Percentiles rank a stretch among this genome's conserved stretches.
Conservation (phyloP, 2,797 vertebrate species). For the Diplodus sargus region DNA sequence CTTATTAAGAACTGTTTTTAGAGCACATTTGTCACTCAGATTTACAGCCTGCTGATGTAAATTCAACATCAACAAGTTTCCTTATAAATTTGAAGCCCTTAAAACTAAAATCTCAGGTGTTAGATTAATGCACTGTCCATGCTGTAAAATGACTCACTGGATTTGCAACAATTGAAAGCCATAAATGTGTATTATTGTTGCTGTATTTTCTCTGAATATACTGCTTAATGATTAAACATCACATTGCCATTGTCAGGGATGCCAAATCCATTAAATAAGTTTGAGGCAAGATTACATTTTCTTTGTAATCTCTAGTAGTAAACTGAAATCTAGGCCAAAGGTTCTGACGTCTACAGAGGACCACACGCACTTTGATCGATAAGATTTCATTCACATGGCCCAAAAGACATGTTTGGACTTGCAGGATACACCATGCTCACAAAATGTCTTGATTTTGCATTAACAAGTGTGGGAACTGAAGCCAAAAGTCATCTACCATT, state of each 20-base stretch:
- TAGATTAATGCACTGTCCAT: background rate
- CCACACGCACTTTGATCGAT: background rate
- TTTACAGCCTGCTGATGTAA: constrained; percentile 8
- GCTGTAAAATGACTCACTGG: background rate
- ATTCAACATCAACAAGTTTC: constrained; percentile 18
- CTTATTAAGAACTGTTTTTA: constrained; percentile 19
- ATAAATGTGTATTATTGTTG: background rate
- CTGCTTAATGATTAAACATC: background rate
- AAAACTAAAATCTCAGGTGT: constrained; percentile 3
- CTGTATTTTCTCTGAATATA: background rate
- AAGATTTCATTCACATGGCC: background rate
- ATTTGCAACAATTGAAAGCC: background rate
- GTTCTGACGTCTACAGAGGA: background rate
- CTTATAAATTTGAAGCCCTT: background rate
- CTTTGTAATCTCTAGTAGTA: background rate
- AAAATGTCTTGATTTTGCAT: constrained; percentile 28
- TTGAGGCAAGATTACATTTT: background rate
- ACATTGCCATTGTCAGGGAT: background rate
- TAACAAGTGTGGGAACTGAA: constrained; percentile 34
- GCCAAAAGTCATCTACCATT: constrained; percentile 19
- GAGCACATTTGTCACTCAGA: constrained; percentile 15
- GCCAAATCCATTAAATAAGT: constrained; percentile 6
- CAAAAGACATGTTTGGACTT: constrained; percentile 21
- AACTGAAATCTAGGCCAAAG: background rate
- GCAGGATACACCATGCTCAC: constrained; percentile 11